A percentile compares a stretch with the other conserved stretches of the same genome.
Evolutionary conservation across 1,140 invertebrate species (phyloP).

Genomic region (Sarcophaga bullata): DNA sequence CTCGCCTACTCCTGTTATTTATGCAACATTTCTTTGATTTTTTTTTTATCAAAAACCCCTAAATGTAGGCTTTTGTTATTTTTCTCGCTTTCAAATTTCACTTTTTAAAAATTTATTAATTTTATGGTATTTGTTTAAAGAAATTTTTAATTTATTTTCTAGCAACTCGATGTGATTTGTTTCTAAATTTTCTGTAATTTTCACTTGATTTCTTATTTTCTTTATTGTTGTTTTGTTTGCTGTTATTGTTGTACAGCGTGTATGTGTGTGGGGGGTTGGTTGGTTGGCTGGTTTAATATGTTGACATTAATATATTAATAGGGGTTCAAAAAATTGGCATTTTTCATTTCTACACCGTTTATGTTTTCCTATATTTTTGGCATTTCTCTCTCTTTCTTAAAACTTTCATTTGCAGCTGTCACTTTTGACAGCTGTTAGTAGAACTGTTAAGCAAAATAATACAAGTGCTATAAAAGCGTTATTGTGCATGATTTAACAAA

Average conservation of each 20-base stretch:
- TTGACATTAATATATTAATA: slow-evolving; percentile 36
- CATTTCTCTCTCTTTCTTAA: background rate
- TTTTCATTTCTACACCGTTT: slow-evolving; percentile 3
- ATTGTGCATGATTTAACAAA: no score
- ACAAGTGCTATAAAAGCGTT: no score
- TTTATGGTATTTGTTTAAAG: no score
- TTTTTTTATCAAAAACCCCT: background rate
- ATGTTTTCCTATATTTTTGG: background rate
- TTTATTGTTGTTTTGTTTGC: background rate
- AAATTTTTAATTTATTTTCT: slow-evolving; percentile 12
- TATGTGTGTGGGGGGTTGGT: slow-evolving; percentile 29
- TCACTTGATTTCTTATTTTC: background rate
- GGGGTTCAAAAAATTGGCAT: slow-evolving; percentile 27
- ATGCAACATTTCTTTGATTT: background rate
- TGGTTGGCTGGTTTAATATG: slow-evolving; percentile 9
- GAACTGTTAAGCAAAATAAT: no score
- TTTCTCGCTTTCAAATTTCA: background rate
- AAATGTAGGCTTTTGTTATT: background rate
- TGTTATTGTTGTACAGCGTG: background rate
- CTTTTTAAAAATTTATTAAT: background rate
- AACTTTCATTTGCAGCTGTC: background rate
- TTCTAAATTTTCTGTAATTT: background rate
- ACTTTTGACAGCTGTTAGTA: no score
- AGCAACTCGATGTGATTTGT: background rate
- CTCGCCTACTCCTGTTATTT: background rate